Evolutionary conservation across 2,113 vertebrate genomes (phyloP).

Genomic region (Amphiprion ocellaris): DNA sequence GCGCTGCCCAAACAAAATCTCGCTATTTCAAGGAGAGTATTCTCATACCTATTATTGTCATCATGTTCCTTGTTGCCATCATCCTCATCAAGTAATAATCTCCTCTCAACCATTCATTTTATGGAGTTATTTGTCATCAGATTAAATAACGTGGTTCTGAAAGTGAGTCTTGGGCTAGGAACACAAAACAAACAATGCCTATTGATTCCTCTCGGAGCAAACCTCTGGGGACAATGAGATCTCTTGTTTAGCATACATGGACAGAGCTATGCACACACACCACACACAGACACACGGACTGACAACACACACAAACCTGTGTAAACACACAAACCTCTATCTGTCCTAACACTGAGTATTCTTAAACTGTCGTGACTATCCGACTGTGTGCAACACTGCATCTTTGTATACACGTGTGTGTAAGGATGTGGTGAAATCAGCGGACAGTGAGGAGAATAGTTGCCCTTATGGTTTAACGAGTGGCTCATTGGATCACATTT

Average conservation of each 20-base stretch:
- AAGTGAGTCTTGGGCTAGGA: conserved; percentile 61
- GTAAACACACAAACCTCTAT: conserved; percentile 64
- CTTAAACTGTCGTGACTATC: conserved; percentile 69
- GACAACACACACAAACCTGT: conserved; percentile 55
- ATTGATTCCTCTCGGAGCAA: conserved; percentile 73
- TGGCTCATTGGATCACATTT: conserved; percentile 63
- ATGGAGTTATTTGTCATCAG: conserved; percentile 43
- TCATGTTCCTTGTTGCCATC: background rate
- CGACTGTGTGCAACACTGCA: conserved; percentile 61
- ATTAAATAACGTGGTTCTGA: conserved; percentile 51
- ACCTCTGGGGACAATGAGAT: conserved; percentile 76
- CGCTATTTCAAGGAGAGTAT: background rate
- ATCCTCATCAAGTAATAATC: conserved; percentile 9
- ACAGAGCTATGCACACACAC: conserved; percentile 40
- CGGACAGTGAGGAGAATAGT: conserved; percentile 58
- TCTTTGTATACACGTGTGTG: conserved; percentile 48
- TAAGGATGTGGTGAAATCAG: conserved; percentile 64
- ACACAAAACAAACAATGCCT: conserved; percentile 73
- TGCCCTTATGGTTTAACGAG: conserved; percentile 65
- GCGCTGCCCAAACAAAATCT: background rate
- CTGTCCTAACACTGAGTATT: conserved; percentile 59
- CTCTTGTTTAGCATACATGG: conserved; percentile 75
- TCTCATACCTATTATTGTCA: background rate
- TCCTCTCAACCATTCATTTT: conserved; percentile 32
- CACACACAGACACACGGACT: conserved; percentile 20